Percentiles rank a stretch among this genome's conserved stretches.
These are phyloP conservation scores for Aphrophora alni DNA, from an alignment of 2,888 invertebrate species.

Conservation along the genomic window DNA sequence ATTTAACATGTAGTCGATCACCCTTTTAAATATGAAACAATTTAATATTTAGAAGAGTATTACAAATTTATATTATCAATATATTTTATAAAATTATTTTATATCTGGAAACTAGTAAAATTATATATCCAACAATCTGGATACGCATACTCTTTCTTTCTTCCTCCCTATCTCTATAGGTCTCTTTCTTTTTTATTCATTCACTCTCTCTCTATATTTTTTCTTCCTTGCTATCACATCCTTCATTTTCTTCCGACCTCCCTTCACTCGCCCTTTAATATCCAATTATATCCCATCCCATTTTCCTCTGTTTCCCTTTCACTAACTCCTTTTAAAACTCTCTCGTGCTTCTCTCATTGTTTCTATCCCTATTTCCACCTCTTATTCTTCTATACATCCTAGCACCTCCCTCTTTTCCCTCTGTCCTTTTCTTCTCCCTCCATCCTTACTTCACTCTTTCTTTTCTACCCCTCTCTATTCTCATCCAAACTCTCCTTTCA, in stretches of 20 bases:
- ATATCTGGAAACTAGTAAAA: no score
- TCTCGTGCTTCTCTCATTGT: not conserved
- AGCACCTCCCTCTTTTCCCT: not conserved
- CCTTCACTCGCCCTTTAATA: not conserved
- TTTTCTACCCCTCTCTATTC: not conserved
- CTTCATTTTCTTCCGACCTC: not conserved
- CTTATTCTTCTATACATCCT: not conserved
- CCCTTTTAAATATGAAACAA: no score
- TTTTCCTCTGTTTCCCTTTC: not conserved
- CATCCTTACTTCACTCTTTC: not conserved
- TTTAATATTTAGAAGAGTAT: no score
- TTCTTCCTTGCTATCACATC: not conserved
- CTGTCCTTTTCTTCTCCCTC: not conserved
- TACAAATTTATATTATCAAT: no score
- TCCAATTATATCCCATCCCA: not conserved
- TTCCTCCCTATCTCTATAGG: not conserved
- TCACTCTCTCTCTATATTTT: not conserved
- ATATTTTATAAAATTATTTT: no score
- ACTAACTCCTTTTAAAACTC: not conserved
- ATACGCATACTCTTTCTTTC: not conserved
- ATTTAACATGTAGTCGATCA: no score
- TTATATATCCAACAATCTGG: no score
- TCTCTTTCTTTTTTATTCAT: not conserved
- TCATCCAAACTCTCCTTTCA: not conserved
- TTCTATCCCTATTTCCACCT: slow-evolving; percentile 2